Evolutionary conservation across 1,140 invertebrate genomes (phyloP), one percentile per base, ranked within the genome.

Genomic region (Sycophaga agraensis): DNA sequence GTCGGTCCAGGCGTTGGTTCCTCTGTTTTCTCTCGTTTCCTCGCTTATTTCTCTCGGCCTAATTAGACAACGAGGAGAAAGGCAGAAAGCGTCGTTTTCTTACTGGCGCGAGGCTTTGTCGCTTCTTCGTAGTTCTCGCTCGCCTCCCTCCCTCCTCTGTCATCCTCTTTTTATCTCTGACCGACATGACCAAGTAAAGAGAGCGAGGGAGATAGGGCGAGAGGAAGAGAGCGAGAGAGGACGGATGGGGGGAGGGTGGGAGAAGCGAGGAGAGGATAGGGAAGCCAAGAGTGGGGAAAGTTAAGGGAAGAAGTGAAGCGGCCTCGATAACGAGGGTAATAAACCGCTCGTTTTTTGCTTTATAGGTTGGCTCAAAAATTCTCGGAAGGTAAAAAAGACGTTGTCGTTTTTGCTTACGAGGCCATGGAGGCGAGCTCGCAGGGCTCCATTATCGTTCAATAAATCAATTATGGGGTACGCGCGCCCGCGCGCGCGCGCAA

Each of bases 341-440:
- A 65, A 65, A 61, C 59, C 46, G 56, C 46, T 37, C 31, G 31
- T 59, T 62, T 56, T 42, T 62, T 55, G 22, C 31, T 39, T 45
- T 26, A 26, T 35, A 19, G 49, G 12, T 54, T 17, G 26, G n/a
- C 39, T 55, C 22, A 56, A 61, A 65, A 58, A 21, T 65, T 65
- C 64, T 65, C 9, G 49, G 64, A 65, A 65, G 39, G 40, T 56
- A 51, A 63, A 50, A 56, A 50, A 50, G 35, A 40, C 34, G 51
- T 42, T 37, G 17, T n/a, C 42, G 34, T 55, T 55, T 62, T 55
- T 55, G 35, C 49, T 43, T 43, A 39, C 28, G 35, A 45, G 26
- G 28, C 11, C 14, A 9, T 26, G 16, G 19, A 43, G 12, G 12
- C 21, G 31, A 51, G 17, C 21, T 4, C 26, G 7, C 26, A 11